phyloP scores from a whole-genome alignment of 2,888 invertebrate species.

The Tiliacea aurago region DNA sequence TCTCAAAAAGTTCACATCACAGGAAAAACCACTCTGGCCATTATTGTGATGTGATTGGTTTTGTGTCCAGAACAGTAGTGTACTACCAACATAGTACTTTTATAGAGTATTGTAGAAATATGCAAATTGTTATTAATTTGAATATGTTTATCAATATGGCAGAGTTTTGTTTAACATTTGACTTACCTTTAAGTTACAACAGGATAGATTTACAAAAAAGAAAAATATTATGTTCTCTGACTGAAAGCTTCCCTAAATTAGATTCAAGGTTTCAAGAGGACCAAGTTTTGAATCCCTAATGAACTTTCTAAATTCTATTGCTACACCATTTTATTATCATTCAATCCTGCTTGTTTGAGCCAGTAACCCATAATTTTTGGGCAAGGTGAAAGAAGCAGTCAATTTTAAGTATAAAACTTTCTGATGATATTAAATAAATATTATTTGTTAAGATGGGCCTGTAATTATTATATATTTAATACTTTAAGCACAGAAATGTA shows the following conservation, averaged over 20 bases:
- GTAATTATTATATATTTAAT: no score
- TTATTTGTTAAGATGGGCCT: neutral
- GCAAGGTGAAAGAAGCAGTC: neutral
- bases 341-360: neutral
- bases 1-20: neutral
- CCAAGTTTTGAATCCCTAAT: neutral
- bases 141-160: slow-evolving; percentile 57
- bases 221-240: neutral
- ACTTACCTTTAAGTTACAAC: neutral
- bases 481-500: no score
- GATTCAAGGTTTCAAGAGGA: neutral
- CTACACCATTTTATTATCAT: neutral
- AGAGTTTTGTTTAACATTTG: slow-evolving; percentile 32
- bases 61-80: slow-evolving; percentile 7
- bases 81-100: slow-evolving; percentile 15
- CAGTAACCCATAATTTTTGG: neutral
- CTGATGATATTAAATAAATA: neutral
- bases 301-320: slow-evolving; percentile 16
- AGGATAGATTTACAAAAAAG: neutral
- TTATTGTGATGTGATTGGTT: slow-evolving; percentile 18
- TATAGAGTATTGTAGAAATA: slow-evolving; percentile 12
- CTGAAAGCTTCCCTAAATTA: neutral
- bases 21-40: neutral
- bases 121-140: slow-evolving; percentile 38
- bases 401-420: neutral